phyloP scores from a whole-genome alignment of 2,797 vertebrate species.

The Falco cherrug region DNA sequence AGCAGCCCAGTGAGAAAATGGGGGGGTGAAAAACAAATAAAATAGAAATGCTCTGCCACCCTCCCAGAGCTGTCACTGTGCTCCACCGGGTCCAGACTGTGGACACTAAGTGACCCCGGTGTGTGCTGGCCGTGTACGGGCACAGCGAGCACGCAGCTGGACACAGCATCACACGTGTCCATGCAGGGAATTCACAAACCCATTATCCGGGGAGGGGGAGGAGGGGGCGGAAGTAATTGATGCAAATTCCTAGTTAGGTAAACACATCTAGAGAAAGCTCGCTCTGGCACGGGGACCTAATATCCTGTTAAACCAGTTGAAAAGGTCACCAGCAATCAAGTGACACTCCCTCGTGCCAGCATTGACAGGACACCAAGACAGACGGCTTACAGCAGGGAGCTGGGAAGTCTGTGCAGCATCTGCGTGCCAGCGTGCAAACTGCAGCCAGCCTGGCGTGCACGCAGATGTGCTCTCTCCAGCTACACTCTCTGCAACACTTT shows the following conservation, averaged over 20 bases:
- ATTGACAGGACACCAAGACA: neutral
- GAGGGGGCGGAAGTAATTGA: conserved; percentile 10
- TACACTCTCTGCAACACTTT: neutral
- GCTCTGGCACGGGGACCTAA: neutral
- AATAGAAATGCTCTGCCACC: neutral
- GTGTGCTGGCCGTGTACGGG: neutral
- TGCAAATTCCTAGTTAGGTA: conserved; percentile 41
- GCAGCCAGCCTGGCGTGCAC: accelerated
- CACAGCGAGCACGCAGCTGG: accelerated
- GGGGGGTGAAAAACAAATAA: neutral
- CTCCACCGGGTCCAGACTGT: accelerated
- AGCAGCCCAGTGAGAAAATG: neutral
- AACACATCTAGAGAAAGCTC: conserved; percentile 28
- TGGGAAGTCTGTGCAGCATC: neutral
- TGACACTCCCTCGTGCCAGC: neutral
- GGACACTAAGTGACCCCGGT: accelerated
- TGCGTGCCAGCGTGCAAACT: accelerated
- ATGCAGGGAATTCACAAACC: neutral
- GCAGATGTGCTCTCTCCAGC: neutral
- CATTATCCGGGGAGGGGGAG: neutral
- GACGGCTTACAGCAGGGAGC: neutral
- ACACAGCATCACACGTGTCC: neutral
- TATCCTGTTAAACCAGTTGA: conserved; percentile 52
- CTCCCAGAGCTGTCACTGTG: neutral
- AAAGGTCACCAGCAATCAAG: conserved; percentile 50